Conservation (phyloP, 1,140 invertebrate species). For the Heterodera carotae region DNA sequence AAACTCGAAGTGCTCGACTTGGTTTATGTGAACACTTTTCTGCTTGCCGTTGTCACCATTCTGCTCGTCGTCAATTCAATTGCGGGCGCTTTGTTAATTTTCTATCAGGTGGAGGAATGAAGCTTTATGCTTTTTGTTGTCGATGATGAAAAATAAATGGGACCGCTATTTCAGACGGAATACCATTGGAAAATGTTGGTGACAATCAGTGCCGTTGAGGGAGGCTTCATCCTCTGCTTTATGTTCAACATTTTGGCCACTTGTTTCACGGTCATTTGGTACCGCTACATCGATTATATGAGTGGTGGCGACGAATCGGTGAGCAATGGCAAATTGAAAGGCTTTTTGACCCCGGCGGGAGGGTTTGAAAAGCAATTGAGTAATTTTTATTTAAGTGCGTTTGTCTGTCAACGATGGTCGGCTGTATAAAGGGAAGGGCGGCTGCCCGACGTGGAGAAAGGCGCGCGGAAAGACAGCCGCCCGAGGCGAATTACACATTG, state of each 20-base stretch:
- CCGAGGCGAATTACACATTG: slow-evolving; percentile 50
- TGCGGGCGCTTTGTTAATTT: slow-evolving; percentile 50
- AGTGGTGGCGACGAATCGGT: slow-evolving; percentile 53
- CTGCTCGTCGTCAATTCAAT: slow-evolving; percentile 55
- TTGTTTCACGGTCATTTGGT: slow-evolving; percentile 56
- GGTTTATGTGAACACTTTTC: slow-evolving; percentile 58
- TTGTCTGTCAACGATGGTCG: slow-evolving; percentile 42
- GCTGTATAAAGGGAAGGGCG: slow-evolving; percentile 46
- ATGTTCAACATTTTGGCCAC: slow-evolving; percentile 50
- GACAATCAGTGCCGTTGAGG: slow-evolving; percentile 45
- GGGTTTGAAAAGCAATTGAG: not conserved
- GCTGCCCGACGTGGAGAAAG: slow-evolving; percentile 8
- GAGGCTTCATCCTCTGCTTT: slow-evolving; percentile 54
- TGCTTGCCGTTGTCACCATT: slow-evolving; percentile 51
- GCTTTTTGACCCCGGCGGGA: no score
- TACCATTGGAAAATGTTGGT: slow-evolving; percentile 54
- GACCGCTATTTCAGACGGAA: slow-evolving; percentile 44
- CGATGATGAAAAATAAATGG: not conserved
- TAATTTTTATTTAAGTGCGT: slow-evolving; percentile 51
- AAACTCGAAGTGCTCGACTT: slow-evolving; percentile 57
- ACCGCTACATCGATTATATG: slow-evolving; percentile 64
- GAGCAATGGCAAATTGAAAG: slow-evolving; percentile 31
- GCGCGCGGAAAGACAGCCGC: slow-evolving; percentile 23
- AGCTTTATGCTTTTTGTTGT: slow-evolving; percentile 27
- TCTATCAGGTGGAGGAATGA: slow-evolving; percentile 57